Evolutionary conservation across 2,797 vertebrate species (phyloP).

Genomic region (Sternotherus odoratus): DNA sequence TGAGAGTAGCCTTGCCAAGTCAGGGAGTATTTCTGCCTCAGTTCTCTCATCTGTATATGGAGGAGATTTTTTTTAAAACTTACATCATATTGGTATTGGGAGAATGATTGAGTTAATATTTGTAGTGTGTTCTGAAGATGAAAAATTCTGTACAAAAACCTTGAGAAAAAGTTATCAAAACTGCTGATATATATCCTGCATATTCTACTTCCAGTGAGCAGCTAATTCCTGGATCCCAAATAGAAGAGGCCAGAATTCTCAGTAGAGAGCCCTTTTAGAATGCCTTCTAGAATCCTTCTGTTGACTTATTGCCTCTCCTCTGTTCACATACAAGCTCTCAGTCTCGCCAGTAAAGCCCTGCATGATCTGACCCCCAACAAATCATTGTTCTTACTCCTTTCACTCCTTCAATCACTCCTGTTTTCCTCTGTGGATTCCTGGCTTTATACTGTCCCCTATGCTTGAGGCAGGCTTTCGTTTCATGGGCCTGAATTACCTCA

Average conservation of each 20-base stretch:
- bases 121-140: neutral
- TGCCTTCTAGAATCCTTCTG: neutral
- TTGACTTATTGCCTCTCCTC: accelerated
- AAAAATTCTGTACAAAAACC: neutral
- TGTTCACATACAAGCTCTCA: neutral
- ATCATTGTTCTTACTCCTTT: neutral
- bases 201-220: neutral
- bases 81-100: neutral
- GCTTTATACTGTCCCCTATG: neutral
- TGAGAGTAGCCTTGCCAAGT: accelerated
- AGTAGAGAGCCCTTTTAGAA: accelerated
- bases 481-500: neutral
- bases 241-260: neutral
- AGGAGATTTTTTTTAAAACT: accelerated
- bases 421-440: neutral
- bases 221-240: neutral
- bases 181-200: accelerated
- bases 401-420: neutral
- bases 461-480: neutral
- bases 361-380: neutral
- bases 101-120: neutral
- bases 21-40: neutral
- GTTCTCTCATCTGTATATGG: neutral
- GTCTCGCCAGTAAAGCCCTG: neutral
- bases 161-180: neutral